phyloP scores from a whole-genome alignment of 2,113 vertebrate species.

The Anolis sagrei region DNA sequence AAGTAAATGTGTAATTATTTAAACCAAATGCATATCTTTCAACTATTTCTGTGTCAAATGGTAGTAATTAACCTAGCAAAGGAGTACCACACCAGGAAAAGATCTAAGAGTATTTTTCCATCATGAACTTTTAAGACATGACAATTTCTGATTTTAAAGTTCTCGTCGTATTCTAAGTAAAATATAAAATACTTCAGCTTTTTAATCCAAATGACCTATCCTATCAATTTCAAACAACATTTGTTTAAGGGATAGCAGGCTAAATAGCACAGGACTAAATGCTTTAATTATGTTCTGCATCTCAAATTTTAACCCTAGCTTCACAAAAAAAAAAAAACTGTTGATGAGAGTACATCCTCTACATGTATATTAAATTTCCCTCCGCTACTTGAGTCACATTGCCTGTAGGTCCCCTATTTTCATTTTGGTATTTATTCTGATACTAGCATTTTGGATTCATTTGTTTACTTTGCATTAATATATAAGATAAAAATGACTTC shows the following conservation, averaged over 20 bases:
- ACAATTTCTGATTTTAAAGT: conserved; percentile 69
- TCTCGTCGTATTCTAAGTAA: conserved; percentile 70
- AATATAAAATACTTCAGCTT: conserved; percentile 68
- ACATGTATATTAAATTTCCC: conserved; percentile 35
- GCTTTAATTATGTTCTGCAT: neutral
- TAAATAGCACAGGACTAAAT: neutral
- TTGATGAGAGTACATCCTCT: neutral
- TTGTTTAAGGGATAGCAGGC: no score
- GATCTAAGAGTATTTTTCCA: conserved; percentile 71
- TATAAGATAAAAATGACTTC: conserved; percentile 21
- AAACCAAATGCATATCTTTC: conserved; percentile 70
- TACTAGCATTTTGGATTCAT: conserved; percentile 1
- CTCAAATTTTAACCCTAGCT: neutral
- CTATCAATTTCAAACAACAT: conserved; percentile 27
- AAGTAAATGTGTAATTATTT: conserved; percentile 74
- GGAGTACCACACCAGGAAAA: conserved; percentile 74
- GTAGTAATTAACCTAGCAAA: conserved; percentile 68
- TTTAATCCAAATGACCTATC: conserved; percentile 62
- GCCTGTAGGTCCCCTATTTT: conserved; percentile 21
- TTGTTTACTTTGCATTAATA: neutral
- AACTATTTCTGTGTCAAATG: conserved; percentile 53
- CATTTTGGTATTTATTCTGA: conserved; percentile 18
- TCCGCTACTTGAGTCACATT: conserved; percentile 24
- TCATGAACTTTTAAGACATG: conserved; percentile 72
- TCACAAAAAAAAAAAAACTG: neutral